Percentiles rank a stretch among this genome's conserved stretches.
Conservation (phyloP, 2,888 invertebrate genomes). For the Cosmorhoe ocellata region DNA sequence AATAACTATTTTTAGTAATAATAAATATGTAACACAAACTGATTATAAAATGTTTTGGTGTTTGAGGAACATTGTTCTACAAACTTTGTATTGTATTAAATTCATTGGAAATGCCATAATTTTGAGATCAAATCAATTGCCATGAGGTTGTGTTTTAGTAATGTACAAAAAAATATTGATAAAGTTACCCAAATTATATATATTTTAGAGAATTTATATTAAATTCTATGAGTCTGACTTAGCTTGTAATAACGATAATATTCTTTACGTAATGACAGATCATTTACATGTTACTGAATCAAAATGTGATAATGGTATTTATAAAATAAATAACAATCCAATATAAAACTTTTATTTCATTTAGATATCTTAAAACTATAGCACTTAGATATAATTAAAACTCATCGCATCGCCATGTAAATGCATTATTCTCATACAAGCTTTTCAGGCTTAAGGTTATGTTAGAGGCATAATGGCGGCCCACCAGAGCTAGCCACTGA, state of each 20-base stretch:
- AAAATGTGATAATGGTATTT: constrained; percentile 79
- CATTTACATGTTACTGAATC: constrained; percentile 60
- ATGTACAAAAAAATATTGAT: constrained; percentile 72
- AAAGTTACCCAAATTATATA: constrained; percentile 74
- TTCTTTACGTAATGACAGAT: constrained; percentile 66
- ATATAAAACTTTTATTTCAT: constrained; percentile 29
- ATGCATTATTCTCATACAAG: too few species aligned
- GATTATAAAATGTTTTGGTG: not conserved
- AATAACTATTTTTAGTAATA: not conserved
- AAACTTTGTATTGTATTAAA: constrained; percentile 14
- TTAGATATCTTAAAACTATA: too few species aligned
- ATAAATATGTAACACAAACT: not conserved
- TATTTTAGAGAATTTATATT: constrained; percentile 72
- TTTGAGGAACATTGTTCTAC: not conserved
- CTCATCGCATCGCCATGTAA: too few species aligned
- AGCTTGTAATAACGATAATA: constrained; percentile 52
- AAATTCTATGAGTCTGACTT: constrained; percentile 79
- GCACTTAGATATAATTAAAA: not conserved
- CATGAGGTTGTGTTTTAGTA: constrained; percentile 77
- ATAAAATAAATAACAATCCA: constrained; percentile 51
- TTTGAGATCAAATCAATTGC: constrained; percentile 63
- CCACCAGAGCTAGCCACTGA: too few species aligned
- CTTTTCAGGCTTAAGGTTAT: too few species aligned
- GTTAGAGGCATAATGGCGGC: too few species aligned
- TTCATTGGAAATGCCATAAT: constrained; percentile 66